Base-by-base conservation (phyloP, 2,888 invertebrate genomes). In the Cosmia trapezina region DNA sequence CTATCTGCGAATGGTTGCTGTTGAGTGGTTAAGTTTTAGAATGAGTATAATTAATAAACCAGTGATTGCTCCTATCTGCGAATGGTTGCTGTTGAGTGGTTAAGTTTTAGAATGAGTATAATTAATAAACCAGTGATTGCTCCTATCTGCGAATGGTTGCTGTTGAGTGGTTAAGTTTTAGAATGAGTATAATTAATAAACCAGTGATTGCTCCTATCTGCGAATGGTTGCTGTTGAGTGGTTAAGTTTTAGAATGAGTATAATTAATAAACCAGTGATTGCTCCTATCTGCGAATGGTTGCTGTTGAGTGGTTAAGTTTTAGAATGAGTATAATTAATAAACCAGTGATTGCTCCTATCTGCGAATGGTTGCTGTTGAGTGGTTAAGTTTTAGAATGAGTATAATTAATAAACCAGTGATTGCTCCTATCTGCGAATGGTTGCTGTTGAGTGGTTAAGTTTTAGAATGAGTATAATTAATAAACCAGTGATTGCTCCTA, bases 131-230 rank as follows among this genome's bases (percentile, higher is more conserved):
- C 54, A 51, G 59, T 59, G 59, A 64, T 41, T 41, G 33, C 28
- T 45, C n/a, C 33, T 45, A 53, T 37, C 19, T 22, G n/a, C 41
- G 61, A 57, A 73, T 41, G 41, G 33, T 22, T 12, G 41, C 12
- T 22, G 41, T 45, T 8, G 37, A 4, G 37, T 12, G 17, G 33
- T 22, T 14, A 6, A 19, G n/a, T n/a, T n/a, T n/a, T n/a, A n/a
- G n/a, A n/a, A n/a, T n/a, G n/a, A n/a, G n/a, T n/a, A n/a, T 79
- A 79, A 72, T 83, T 67, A 79, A 83, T 79, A 83, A 83, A 63
- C 63, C 54, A 51, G 59, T 59, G 59, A 64, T 41, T 41, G 33
- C 28, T 45, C n/a, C 33, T 45, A 53, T 37, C 19, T 22, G n/a
- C 41, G 61, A 57, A 73, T 41, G 41, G 33, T 22, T 12, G 41